Conservation (phyloP, 2,113 vertebrate genomes). For the Lepidiolamprologus cunningtoni region DNA sequence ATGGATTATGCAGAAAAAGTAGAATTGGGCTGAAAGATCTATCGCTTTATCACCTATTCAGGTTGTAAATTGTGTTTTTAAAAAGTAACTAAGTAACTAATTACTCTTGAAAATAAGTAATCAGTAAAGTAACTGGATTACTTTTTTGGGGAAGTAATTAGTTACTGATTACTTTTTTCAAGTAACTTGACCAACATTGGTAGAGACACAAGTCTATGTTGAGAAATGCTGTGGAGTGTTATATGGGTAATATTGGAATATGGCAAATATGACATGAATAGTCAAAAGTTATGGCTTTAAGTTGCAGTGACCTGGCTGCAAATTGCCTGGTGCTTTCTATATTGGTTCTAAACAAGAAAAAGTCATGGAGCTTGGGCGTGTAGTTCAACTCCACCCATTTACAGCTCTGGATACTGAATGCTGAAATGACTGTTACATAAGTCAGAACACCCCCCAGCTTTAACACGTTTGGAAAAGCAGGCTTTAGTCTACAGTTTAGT, state of each 20-base stretch:
- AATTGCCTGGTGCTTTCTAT: background rate
- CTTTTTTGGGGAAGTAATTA: too few species aligned
- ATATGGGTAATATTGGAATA: background rate
- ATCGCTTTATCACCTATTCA: too few species aligned
- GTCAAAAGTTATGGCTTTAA: background rate
- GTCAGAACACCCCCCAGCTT: background rate
- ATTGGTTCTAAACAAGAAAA: background rate
- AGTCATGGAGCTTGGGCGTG: background rate
- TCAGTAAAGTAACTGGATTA: too few species aligned
- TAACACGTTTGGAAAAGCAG: background rate
- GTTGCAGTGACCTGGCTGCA: background rate
- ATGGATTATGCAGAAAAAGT: too few species aligned
- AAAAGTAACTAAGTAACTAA: too few species aligned
- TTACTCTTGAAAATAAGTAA: too few species aligned
- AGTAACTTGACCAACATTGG: rapidly evolving
- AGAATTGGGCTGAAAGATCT: too few species aligned
- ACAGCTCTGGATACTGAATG: background rate
- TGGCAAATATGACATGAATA: background rate
- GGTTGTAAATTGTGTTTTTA: too few species aligned
- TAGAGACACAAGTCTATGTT: background rate
- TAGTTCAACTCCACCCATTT: background rate
- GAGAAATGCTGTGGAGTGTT: background rate
- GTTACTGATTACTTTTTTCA: too few species aligned
- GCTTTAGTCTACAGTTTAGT: background rate
- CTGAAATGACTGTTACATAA: background rate